Base-by-base conservation (phyloP, 2,888 invertebrate species). In the Beris chalybata region DNA sequence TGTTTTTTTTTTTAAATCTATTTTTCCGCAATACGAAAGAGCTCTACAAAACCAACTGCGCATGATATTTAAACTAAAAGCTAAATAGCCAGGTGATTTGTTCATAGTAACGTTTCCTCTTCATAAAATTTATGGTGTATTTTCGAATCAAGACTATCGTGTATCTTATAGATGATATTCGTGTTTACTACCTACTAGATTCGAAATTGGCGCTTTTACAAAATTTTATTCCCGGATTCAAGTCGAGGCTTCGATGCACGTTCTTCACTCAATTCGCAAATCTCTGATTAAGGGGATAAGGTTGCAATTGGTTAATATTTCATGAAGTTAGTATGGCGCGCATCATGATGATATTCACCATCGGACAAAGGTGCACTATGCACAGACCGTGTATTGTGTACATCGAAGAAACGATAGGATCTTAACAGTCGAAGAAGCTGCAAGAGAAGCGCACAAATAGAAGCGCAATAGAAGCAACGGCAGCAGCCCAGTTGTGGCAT, bases 221-320 rank as follows among this genome's bases (percentile, higher is more conserved):
- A 38, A 43, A n/a, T 29, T n/a, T 22, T 13, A 12, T 29, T 58
- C 57, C 57, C 47, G 57, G 47, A 58, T 58, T 45, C 29, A 32
- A 43, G 47, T 38, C 11, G 45, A 29, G 29, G 29, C 30, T 45
- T 45, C 31, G 30, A 22, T 59, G 58, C 58, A 59, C 58, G 58
- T 59, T 59, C 48, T 57, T 47, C 48, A n/a, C 22, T 22, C 58
- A 29, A 47, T 47, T 59, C 58, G 22, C 1, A 59, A 59, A 59
- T 59, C 48, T 59, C 22, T 59, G 58, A 59, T 61, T 52, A 52
- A 50, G 61, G 43, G 61, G 52, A 61, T 61, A 61, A 31, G 61
- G 43, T 52, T 61, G 50, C 52, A 61, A 61, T 52, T 61, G 52
- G 61, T 61, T 50, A 61, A 61, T 61, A 61, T 38, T 52, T 61